Evolutionary conservation across 2,888 invertebrate species (phyloP), one percentile per base, ranked within the genome.

Genomic region (Ennomos erosarius): DNA sequence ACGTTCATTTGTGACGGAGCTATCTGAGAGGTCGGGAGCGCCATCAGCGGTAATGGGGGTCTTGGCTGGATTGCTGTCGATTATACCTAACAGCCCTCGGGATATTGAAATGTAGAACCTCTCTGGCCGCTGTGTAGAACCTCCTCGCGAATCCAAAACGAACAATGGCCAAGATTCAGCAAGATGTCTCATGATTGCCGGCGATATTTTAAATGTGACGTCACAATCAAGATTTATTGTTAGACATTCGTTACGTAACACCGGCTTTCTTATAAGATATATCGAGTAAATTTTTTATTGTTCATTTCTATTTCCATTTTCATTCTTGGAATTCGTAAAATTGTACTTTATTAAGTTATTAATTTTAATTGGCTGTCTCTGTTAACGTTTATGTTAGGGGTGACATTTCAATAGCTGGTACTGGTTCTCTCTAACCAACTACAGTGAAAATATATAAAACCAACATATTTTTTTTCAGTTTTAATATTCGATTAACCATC

Each of bases 21-120:
- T 76, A 65, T 68, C 65, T 62, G 53, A 56, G 64, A 68, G 64
- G 82, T 79, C 78, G 78, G 73, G 68, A 62, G 60, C 61, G 77
- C 83, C 80, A 87, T 88, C 86, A 84, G 71, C 75, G 70, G 82
- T 88, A 89, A 89, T 88, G 82, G 87, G 71, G 87, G 84, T 83
- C 84, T 78, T 75, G 77, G 74, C 76, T 78, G 81, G 82, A 86
- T 83, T 81, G 82, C 80, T 79, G 74, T 75, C 87, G 87, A 88
- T 89, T 88, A 89, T 79, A 74, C 75, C 74, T 85, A 87, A 87
- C 85, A 76, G 78, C 81, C 75, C 71, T 69, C 66, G 79, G 81
- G 76, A 81, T 85, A 85, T 87, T 84, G 82, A 87, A 82, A 84
- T 81, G 79, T 77, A 71, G 47, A 59, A 62, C 45, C 59, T 52